Base-by-base conservation (phyloP, 2,797 vertebrate genomes). In the Glossophaga mutica region DNA sequence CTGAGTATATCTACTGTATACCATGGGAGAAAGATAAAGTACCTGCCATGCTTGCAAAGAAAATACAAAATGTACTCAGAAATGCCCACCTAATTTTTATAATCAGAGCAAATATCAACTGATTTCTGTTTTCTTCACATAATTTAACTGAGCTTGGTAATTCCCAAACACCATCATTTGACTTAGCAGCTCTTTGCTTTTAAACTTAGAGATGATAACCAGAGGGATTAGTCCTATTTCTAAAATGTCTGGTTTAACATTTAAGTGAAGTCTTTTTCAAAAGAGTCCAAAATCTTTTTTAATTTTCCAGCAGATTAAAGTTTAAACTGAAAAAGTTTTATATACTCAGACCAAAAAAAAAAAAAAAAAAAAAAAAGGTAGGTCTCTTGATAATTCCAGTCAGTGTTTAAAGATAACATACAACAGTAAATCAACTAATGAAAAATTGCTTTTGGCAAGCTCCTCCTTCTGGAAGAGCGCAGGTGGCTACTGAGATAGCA, bases 311-410 rank as follows among this genome's bases (percentile, higher is more conserved):
- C 16, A 74, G 46, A 19, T 87, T 87, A 68, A 91, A 86, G 32
- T 91, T 93, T 96, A 91, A 96, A 89, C 55, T 78, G 22, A 21
- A 81, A 77, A 77, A 70, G 62, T 91, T 93, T 77, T 37, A 86
- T 82, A 82, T 29, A 5, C 68, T 67, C 73, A 81, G 59, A 77
- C 70, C 12, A 52, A 96, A 94, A 91, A 87, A 46, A 46, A 97
- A 92, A 94, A 84, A 52, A n/a, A 10, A 91, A 87, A 46, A 46
- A 97, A 92, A 94, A 84, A 52, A n/a, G 10, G 29, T 22, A 73
- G 22, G 14, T 65, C 11, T 93, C 71, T 24, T 90, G 77, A 82
- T 74, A 79, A 89, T 50, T 90, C 26, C 11, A 78, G 9, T 91
- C 37, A 55, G 62, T 74, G 29, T 32, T 93, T 91, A 94, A 84